Percentiles rank a stretch among this genome's conserved stretches.
Conservation (phyloP, 2,113 vertebrate genomes). For the Oxyura jamaicensis region DNA sequence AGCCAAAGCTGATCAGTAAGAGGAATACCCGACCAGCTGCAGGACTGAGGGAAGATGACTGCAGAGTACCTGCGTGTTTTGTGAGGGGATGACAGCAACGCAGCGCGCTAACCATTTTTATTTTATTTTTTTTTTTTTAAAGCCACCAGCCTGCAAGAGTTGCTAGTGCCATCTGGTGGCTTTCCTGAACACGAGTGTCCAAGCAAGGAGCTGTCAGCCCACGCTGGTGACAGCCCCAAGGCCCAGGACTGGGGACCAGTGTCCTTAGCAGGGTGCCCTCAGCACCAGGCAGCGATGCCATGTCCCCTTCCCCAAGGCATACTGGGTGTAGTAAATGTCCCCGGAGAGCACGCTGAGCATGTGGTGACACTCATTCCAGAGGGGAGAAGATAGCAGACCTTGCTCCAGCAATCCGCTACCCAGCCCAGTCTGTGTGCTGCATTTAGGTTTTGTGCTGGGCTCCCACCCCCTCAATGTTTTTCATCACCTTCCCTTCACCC, state of each 20-base stretch:
- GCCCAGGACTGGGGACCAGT: accelerated
- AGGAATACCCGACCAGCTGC: too few relatives aligned
- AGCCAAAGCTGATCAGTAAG: neutral
- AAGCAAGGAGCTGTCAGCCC: neutral
- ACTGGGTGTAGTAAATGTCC: accelerated
- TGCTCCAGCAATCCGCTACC: neutral
- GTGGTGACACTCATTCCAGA: accelerated
- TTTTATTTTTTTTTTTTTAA: neutral
- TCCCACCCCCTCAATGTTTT: accelerated
- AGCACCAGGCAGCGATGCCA: accelerated
- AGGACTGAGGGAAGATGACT: neutral
- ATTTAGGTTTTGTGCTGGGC: neutral
- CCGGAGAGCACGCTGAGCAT: accelerated
- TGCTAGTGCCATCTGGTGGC: slow-evolving; percentile 61
- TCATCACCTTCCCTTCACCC: too few relatives aligned
- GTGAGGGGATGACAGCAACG: accelerated
- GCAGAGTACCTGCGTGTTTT: accelerated
- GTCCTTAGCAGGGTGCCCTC: neutral
- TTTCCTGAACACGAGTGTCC: neutral
- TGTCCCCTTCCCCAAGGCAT: accelerated
- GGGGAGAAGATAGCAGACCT: neutral
- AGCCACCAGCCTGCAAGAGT: neutral
- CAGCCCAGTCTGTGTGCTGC: neutral
- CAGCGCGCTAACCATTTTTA: neutral
- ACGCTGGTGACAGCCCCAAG: accelerated